Evolutionary conservation across 1,140 invertebrate species (phyloP).

Genomic region (Dinothrombium tinctorium): DNA sequence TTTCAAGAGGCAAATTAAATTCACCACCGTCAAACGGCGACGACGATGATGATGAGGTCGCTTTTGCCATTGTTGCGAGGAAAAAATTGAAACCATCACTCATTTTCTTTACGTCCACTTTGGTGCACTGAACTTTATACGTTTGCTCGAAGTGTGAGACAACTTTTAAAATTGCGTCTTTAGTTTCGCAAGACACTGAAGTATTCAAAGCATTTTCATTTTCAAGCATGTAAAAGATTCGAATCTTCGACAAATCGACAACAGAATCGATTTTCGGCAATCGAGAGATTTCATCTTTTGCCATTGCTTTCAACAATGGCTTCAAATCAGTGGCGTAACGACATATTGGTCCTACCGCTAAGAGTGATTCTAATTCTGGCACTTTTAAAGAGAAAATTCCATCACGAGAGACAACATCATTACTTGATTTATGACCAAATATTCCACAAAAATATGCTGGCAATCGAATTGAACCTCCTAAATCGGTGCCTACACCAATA

Average conservation of each 20-base stretch:
- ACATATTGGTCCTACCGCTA: background rate
- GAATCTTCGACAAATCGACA: slow-evolving; percentile 37
- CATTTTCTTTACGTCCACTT: too few relatives aligned
- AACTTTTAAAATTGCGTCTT: slow-evolving; percentile 37
- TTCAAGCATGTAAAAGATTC: slow-evolving; percentile 62
- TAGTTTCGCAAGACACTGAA: slow-evolving; percentile 29
- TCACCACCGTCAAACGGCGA: too few relatives aligned
- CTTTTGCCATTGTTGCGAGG: too few relatives aligned
- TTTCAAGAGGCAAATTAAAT: too few relatives aligned
- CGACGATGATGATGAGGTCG: too few relatives aligned
- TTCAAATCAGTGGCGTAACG: background rate
- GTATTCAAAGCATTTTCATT: slow-evolving; percentile 28
- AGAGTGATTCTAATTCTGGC: too few relatives aligned
- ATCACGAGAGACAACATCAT: slow-evolving; percentile 21
- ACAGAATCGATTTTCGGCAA: slow-evolving; percentile 33
- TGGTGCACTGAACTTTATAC: too few relatives aligned
- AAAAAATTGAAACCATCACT: too few relatives aligned
- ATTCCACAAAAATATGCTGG: slow-evolving; percentile 82
- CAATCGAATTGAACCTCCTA: slow-evolving; percentile 86
- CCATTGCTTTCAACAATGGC: background rate
- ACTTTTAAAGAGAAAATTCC: slow-evolving; percentile 2
- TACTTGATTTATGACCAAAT: slow-evolving; percentile 79
- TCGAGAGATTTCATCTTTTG: slow-evolving; percentile 1
- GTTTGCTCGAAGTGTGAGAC: slow-evolving; percentile 29
- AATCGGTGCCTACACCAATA: slow-evolving; percentile 75